Conservation (phyloP, 1,140 invertebrate species). For the Diorhabda carinulata region DNA sequence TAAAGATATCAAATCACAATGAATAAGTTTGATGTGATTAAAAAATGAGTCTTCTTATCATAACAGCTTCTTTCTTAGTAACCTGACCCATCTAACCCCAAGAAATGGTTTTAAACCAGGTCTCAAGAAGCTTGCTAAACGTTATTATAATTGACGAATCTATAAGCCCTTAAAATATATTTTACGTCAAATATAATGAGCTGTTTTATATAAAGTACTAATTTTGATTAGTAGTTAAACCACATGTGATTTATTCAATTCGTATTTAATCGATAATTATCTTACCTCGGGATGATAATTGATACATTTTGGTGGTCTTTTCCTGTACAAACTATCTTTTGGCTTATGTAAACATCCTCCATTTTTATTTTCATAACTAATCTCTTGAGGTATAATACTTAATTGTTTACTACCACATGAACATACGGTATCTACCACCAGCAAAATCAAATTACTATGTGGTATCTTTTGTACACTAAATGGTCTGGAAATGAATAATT, state of each 20-base stretch:
- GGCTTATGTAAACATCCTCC: slow-evolving; percentile 43
- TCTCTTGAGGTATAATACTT: slow-evolving; percentile 74
- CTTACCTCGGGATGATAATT: slow-evolving; percentile 81
- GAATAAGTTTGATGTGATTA: too few species aligned
- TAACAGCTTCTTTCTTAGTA: too few species aligned
- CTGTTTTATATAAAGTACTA: neutral
- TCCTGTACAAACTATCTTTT: slow-evolving; percentile 50
- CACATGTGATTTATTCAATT: neutral
- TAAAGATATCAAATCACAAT: too few species aligned
- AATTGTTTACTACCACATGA: slow-evolving; percentile 81
- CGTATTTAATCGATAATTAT: neutral
- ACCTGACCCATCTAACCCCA: neutral
- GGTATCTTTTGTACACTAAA: slow-evolving; percentile 92
- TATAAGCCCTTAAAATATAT: neutral
- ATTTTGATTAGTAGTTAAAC: neutral
- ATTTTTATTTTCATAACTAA: slow-evolving; percentile 48
- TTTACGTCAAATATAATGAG: neutral
- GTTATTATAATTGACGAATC: neutral
- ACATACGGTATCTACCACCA: slow-evolving; percentile 86
- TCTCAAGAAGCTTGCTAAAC: neutral
- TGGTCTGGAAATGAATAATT: slow-evolving; percentile 55
- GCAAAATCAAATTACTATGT: slow-evolving; percentile 83
- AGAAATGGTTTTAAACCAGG: too few species aligned
- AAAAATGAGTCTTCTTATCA: too few species aligned
- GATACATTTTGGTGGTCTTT: slow-evolving; percentile 73